These are phyloP conservation scores for Autographa gamma DNA, from an alignment of 2,888 invertebrate species.

Conservation along the genomic window DNA sequence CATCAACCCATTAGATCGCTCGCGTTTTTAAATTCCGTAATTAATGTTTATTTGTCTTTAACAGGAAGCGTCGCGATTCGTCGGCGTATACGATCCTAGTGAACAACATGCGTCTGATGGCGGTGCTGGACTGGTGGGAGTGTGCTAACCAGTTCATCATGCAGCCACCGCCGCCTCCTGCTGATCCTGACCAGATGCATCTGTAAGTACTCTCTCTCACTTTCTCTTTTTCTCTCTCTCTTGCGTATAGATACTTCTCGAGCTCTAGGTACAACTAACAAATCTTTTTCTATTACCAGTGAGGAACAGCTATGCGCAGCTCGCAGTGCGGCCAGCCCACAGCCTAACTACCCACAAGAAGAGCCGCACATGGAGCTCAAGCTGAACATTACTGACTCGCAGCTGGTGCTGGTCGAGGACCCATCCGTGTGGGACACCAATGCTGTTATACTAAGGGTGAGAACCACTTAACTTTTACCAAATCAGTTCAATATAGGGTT, in stretches of 20 bases:
- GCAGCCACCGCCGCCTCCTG: conserved; percentile 80
- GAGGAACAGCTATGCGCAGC: conserved; percentile 59
- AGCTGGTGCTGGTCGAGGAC: conserved; percentile 98
- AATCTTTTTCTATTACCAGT: conserved; percentile 36
- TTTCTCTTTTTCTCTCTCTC: too few relatives aligned
- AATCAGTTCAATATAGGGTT: not conserved
- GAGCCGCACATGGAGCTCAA: conserved; percentile 93
- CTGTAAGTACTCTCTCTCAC: conserved; percentile 61
- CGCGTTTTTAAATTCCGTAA: not conserved
- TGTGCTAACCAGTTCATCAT: conserved; percentile 94
- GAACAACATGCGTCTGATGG: conserved; percentile 98
- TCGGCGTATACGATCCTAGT: conserved; percentile 95
- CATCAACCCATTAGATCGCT: not conserved
- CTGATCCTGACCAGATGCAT: conserved; percentile 73
- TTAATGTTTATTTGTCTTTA: not conserved
- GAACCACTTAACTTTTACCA: not conserved
- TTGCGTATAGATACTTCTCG: not conserved
- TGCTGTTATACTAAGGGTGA: conserved; percentile 96
- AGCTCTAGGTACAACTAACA: too few relatives aligned
- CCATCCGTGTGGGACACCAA: conserved; percentile 96
- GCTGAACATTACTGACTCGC: conserved; percentile 98
- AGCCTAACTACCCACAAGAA: conserved; percentile 38
- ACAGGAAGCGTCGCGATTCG: conserved; percentile 90
- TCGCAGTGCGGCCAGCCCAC: conserved; percentile 30
- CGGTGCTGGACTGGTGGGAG: conserved; percentile 98